These are phyloP conservation scores for Phyllotreta cruciferae DNA, from an alignment of 2,888 invertebrate species.

Conservation along the genomic window DNA sequence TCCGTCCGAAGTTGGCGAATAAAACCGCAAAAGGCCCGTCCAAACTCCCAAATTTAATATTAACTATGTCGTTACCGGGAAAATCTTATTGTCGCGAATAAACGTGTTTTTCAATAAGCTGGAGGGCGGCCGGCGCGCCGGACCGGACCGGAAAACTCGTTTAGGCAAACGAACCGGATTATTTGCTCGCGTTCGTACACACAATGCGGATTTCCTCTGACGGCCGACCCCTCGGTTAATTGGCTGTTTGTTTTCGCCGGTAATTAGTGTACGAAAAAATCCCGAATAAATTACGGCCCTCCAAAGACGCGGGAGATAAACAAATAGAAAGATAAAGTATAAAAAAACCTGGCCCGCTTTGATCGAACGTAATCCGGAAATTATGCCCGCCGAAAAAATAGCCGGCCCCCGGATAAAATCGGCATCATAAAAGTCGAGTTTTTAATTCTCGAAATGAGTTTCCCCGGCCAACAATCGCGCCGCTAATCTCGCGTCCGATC, in stretches of 20 bases:
- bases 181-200: neutral
- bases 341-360: constrained; percentile 8
- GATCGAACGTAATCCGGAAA: constrained; percentile 31
- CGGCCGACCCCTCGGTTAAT: too few species aligned
- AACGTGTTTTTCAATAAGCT: constrained; percentile 27
- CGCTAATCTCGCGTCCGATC: constrained; percentile 27
- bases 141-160: constrained; percentile 9
- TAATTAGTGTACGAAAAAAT: too few species aligned
- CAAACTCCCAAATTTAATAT: constrained; percentile 32
- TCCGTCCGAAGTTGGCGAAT: constrained; percentile 19
- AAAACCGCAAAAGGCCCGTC: constrained; percentile 27
- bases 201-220: too few species aligned
- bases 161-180: constrained; percentile 17
- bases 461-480: constrained; percentile 25
- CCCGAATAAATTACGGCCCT: too few species aligned
- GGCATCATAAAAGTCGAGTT: constrained; percentile 28
- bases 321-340: too few species aligned
- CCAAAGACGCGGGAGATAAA: too few species aligned
- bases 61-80: constrained; percentile 20
- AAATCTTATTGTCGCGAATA: constrained; percentile 28
- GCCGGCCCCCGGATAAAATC: constrained; percentile 20
- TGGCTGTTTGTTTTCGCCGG: too few species aligned
- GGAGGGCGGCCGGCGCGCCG: constrained; percentile 9
- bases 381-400: constrained; percentile 13
- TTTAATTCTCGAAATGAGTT: constrained; percentile 32